Base-by-base conservation (phyloP, 2,113 vertebrate genomes). In the Gyps fulvus region DNA sequence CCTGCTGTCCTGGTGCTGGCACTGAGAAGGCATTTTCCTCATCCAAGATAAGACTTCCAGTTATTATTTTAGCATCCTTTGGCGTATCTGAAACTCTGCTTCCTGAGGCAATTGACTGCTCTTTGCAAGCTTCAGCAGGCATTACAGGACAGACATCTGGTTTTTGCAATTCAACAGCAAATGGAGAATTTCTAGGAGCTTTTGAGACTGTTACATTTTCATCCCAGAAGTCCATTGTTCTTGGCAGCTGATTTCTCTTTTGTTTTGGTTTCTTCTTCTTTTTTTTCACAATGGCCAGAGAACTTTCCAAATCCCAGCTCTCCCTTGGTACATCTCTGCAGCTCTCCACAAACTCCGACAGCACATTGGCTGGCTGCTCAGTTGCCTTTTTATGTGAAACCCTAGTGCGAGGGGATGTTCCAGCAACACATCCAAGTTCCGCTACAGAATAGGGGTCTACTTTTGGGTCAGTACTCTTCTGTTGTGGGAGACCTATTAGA, bases 181-280 rank as follows among this genome's bases (percentile, higher is more conserved):
- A 63, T 1, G 71, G 45, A 32, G 83, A 54, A 16, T 5, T 50
- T 55, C 79, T 58, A 31, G 85, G 61, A 36, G 83, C 74, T 61
- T 62, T 70, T 7, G 36, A 26, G 54, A n/a, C 83, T 0, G 83
- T 5, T 11, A 20, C 23, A 0, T 10, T 73, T 16, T 95, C 95
- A 13, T 96, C 96, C 98, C 98, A 96, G 13, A 79, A 26, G 55
- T 97, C 98, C 23, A 32, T 23, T 6, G 76, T 32, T 45, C 87
- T 97, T 0, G 97, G 91, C 52, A 96, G 96, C 73, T 95, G 95
- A 54, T n/a, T 94, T 29, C 97, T 97, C 95, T 95, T 98, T 1
- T 97, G 98, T 23, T 98, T 98, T 0, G 97, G 89, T 77, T 98
- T 98, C 97, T 98, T 98, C 25, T 98, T 98, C 94, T 98, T 98